Conservation (phyloP, 2,888 invertebrate genomes). For the Drosophila affinis region DNA sequence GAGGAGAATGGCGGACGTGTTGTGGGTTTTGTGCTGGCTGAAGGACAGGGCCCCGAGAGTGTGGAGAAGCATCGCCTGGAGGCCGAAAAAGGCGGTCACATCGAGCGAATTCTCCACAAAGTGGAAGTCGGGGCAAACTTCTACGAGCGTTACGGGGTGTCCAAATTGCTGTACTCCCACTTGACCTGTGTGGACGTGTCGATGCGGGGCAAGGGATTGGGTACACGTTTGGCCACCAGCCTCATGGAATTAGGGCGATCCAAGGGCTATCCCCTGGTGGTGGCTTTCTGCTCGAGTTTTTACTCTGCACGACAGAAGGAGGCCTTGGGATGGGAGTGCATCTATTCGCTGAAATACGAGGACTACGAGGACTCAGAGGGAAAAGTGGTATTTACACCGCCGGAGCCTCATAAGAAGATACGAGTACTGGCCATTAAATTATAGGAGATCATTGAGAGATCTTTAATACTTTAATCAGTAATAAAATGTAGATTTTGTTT, state of each 20-base stretch:
- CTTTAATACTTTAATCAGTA: neutral
- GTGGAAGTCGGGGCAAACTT: constrained; percentile 63
- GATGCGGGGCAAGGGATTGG: constrained; percentile 67
- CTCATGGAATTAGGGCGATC: constrained; percentile 62
- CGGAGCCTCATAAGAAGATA: constrained; percentile 55
- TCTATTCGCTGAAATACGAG: constrained; percentile 51
- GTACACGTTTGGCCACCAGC: constrained; percentile 58
- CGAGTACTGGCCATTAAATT: constrained; percentile 44
- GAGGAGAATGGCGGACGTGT: constrained; percentile 31
- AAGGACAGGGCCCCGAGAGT: constrained; percentile 27
- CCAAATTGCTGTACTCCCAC: constrained; percentile 65
- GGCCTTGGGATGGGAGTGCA: constrained; percentile 66
- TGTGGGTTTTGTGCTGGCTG: constrained; percentile 55
- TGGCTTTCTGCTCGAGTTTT: constrained; percentile 67
- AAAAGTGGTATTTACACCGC: constrained; percentile 59
- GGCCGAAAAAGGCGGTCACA: constrained; percentile 9
- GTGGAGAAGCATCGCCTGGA: constrained; percentile 45
- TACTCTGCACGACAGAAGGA: constrained; percentile 70
- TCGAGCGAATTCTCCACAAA: constrained; percentile 30
- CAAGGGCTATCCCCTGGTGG: constrained; percentile 57
- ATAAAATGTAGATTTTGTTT: neutral
- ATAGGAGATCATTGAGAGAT: neutral
- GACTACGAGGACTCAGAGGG: constrained; percentile 62
- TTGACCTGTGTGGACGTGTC: constrained; percentile 59
- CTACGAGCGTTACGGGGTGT: constrained; percentile 56